Conservation (phyloP, 2,888 invertebrate genomes). For the Pyralis farinalis region DNA sequence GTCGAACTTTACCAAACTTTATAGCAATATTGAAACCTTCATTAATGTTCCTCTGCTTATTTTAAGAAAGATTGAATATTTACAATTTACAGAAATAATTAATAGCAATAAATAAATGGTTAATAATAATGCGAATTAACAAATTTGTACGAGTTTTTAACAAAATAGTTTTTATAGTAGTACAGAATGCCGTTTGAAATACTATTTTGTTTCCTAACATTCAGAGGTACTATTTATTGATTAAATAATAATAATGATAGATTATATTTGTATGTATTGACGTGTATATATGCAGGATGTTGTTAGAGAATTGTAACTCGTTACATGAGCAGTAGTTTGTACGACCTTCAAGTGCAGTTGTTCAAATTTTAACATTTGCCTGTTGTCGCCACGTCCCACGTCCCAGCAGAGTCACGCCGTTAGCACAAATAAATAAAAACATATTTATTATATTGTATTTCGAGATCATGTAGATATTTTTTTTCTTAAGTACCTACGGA, state of each 20-base stretch:
- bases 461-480: constrained; percentile 44
- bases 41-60: constrained; percentile 81
- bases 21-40: constrained; percentile 76
- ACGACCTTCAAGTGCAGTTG: constrained; percentile 77
- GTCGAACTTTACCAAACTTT: constrained; percentile 73
- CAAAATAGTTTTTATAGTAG: constrained; percentile 79
- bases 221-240: constrained; percentile 83
- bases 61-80: constrained; percentile 81
- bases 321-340: constrained; percentile 55
- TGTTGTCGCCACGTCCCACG: constrained; percentile 66
- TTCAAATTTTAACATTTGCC: constrained; percentile 80
- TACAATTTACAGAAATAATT: constrained; percentile 75
- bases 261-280: constrained; percentile 83
- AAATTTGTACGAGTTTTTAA: constrained; percentile 79
- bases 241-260: constrained; percentile 79
- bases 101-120: constrained; percentile 77
- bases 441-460: constrained; percentile 34
- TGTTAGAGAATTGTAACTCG: constrained; percentile 55
- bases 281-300: constrained; percentile 67
- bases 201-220: constrained; percentile 82
- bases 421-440: constrained; percentile 63
- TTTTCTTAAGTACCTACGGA: constrained; percentile 53
- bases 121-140: constrained; percentile 69
- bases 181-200: constrained; percentile 71
- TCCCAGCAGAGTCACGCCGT: constrained; percentile 69